phyloP scores from a whole-genome alignment of 92 coral and sea anemone species.

The Epizoanthus fatuus region DNA sequence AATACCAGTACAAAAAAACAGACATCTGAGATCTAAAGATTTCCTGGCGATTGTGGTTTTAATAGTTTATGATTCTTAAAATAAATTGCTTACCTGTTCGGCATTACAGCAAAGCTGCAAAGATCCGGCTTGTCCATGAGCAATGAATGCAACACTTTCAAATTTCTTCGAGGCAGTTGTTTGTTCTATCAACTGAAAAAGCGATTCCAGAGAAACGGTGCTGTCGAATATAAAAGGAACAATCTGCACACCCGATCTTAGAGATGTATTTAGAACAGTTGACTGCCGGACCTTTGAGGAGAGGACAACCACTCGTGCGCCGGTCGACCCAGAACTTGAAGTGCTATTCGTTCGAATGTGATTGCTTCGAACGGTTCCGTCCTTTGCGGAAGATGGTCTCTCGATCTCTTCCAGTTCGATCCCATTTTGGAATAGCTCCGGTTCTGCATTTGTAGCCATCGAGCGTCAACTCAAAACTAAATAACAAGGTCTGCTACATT shows the following conservation, averaged over 20 bases:
- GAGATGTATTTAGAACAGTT: conserved; percentile 80
- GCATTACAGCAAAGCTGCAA: conserved; percentile 80
- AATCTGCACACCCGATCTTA: conserved; percentile 77
- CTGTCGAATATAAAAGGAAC: conserved; percentile 87
- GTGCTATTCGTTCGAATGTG: conserved; percentile 41
- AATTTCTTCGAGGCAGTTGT: conserved; percentile 75
- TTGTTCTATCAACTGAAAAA: conserved; percentile 81
- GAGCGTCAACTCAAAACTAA: background rate
- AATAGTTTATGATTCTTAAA: conserved; percentile 4
- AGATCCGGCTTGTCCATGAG: conserved; percentile 93
- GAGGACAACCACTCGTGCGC: conserved; percentile 89
- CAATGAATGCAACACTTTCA: conserved; percentile 92
- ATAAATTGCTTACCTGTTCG: conserved; percentile 55
- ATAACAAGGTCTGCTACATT: background rate
- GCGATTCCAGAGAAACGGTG: conserved; percentile 74
- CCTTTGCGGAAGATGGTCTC: conserved; percentile 42
- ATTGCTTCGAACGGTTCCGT: conserved; percentile 36
- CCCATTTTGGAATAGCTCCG: conserved; percentile 33
- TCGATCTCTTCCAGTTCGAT: conserved; percentile 15
- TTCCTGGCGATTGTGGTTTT: background rate
- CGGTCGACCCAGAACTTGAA: conserved; percentile 44
- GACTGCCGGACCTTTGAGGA: conserved; percentile 98
- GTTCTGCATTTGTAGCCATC: conserved; percentile 39
- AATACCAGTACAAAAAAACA: background rate
- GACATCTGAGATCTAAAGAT: background rate